These are phyloP conservation scores for Lycia hirtaria DNA, from an alignment of 2,888 invertebrate genomes.

Conservation along the genomic window DNA sequence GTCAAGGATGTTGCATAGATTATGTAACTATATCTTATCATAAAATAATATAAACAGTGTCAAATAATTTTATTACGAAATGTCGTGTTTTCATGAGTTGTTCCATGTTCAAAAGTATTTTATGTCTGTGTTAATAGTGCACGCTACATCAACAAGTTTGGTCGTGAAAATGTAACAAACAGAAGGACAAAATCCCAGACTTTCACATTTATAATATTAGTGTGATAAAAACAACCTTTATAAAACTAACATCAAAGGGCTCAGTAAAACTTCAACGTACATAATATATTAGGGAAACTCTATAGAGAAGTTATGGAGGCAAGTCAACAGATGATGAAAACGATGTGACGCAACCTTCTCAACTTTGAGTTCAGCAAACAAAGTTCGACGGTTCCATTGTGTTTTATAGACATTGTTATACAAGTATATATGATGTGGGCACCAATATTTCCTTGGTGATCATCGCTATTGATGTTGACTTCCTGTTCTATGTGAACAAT, in stretches of 20 bases:
- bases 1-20: no score
- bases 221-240: constrained; percentile 17
- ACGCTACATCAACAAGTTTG: neutral
- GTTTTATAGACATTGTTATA: constrained; percentile 14
- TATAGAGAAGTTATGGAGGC: constrained; percentile 10
- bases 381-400: constrained; percentile 16
- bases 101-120: no score
- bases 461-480: neutral
- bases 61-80: no score
- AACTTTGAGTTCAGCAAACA: constrained; percentile 20
- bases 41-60: no score
- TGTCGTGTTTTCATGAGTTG: no score
- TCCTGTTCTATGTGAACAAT: no score
- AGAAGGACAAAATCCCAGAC: neutral
- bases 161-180: neutral
- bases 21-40: no score
- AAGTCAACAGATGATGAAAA: constrained; percentile 19
- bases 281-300: constrained; percentile 12
- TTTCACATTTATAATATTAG: neutral
- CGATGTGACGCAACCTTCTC: constrained; percentile 14
- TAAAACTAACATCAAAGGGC: constrained; percentile 10
- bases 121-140: no score
- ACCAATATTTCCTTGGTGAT: constrained; percentile 6
- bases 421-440: neutral
- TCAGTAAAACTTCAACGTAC: neutral